Base-by-base conservation (phyloP, 2,888 invertebrate species). In the Mythimna loreyi region DNA sequence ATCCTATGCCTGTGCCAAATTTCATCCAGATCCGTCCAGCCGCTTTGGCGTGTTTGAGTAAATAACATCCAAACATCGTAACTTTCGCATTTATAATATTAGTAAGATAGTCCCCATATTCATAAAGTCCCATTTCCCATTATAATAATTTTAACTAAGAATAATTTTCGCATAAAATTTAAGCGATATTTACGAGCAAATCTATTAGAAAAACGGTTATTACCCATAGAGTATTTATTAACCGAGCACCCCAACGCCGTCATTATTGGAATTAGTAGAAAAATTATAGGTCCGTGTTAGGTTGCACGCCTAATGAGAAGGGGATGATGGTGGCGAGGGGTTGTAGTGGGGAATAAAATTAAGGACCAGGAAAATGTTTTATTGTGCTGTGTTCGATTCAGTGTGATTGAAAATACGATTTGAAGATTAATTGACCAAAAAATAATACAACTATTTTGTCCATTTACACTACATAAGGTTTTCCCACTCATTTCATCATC, bases 231-330 rank as follows among this genome's bases (percentile, higher is more conserved):
- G 66, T 66, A 78, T 78, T 75, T 61, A 80, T 78, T 70, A 80
- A 75, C 60, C 63, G 64, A 25, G 23, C 45, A 33, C 75, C 76
- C 59, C 62, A 72, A 69, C 67, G 62, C 30, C 67, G 59, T 63
- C 49, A 63, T 72, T 73, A 79, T 73, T 74, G 69, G 78, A 60
- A 70, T 82, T 80, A 78, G 67, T 65, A 72, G 71, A 77, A 78
- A 81, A 81, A 83, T 80, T 81, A 80, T 67, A 43, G 74, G 30
- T 16, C 52, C 62, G 66, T 64, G 65, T 75, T 63, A 63, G 67
- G 65, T 81, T 67, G 72, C 78, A 56, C 72, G 72, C n/a, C 43
- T 76, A 81, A 81, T 72, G 64, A 78, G 78, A 49, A 49, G 77
- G 78, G 77, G 67, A 21, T 25, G 76, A 60, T 33, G 19, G 79